Evolutionary conservation across 2,888 invertebrate species (phyloP).

Genomic region (Patella caerulea): DNA sequence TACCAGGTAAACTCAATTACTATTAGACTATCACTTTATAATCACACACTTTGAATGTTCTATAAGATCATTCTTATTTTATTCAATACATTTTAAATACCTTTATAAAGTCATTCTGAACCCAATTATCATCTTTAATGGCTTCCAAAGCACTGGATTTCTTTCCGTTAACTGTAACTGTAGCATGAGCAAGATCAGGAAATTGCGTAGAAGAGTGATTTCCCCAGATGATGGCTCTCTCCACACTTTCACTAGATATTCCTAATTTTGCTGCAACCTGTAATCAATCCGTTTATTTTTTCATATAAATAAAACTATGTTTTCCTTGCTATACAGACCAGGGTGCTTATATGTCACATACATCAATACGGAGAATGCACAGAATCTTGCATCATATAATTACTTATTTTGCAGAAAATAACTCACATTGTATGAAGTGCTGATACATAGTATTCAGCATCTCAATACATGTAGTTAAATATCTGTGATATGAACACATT

Average conservation of each 20-base stretch:
- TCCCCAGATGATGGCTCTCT: conserved; percentile 98
- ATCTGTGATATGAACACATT: too few relatives aligned
- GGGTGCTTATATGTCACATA: too few relatives aligned
- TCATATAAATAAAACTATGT: too few relatives aligned
- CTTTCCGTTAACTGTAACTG: conserved; percentile 60
- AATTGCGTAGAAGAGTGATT: conserved; percentile 99
- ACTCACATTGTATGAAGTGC: too few relatives aligned
- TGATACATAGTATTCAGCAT: too few relatives aligned
- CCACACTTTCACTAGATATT: conserved; percentile 78
- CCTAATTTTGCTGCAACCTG: conserved; percentile 73
- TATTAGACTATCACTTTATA: too few relatives aligned
- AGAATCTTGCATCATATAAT: too few relatives aligned
- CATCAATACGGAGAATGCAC: too few relatives aligned
- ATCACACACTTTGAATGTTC: not conserved
- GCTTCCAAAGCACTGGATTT: conserved; percentile 78
- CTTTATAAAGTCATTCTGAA: conserved; percentile 85
- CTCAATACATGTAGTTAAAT: too few relatives aligned
- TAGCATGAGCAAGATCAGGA: conserved; percentile 84
- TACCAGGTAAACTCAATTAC: too few relatives aligned
- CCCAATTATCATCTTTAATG: conserved; percentile 84
- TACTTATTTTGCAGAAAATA: too few relatives aligned
- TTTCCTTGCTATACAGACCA: too few relatives aligned
- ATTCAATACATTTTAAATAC: conserved; percentile 63
- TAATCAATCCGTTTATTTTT: conserved; percentile 16
- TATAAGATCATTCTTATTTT: not conserved